These are phyloP conservation scores for Ladona fulva DNA, from an alignment of 1,140 invertebrate species.

Conservation along the genomic window DNA sequence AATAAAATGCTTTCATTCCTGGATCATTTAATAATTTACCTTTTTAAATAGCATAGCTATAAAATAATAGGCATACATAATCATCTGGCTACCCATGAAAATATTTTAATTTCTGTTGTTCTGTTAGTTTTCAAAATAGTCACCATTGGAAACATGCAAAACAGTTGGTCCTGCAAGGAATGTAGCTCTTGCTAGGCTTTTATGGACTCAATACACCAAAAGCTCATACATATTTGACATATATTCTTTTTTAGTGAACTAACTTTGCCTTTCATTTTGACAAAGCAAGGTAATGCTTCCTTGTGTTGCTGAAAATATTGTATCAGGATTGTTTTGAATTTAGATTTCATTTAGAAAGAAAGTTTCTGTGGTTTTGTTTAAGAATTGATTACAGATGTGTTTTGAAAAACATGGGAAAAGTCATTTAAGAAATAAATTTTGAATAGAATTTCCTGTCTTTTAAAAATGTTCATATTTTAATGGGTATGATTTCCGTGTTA, in stretches of 20 bases:
- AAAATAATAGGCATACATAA: constrained; percentile 8
- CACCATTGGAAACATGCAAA: background rate
- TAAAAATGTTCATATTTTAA: too few relatives aligned
- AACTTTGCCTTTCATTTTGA: background rate
- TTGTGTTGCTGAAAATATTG: too few relatives aligned
- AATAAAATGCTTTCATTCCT: background rate
- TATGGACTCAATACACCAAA: constrained; percentile 9
- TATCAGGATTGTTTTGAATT: too few relatives aligned
- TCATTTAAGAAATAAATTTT: too few relatives aligned
- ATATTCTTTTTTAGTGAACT: background rate
- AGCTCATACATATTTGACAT: constrained; percentile 10
- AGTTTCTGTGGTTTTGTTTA: too few relatives aligned
- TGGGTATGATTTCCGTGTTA: too few relatives aligned
- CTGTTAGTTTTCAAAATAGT: background rate
- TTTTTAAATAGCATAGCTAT: background rate
- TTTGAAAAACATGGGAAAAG: too few relatives aligned
- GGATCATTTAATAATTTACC: background rate
- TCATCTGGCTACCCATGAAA: background rate
- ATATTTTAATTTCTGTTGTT: background rate
- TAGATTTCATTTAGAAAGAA: too few relatives aligned
- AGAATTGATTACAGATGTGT: too few relatives aligned
- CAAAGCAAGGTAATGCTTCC: background rate
- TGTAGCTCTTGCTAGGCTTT: background rate
- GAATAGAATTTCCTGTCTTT: too few relatives aligned
- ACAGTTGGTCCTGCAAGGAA: background rate